Conservation (phyloP, 2,888 invertebrate genomes). For the Thymelicus sylvestris region DNA sequence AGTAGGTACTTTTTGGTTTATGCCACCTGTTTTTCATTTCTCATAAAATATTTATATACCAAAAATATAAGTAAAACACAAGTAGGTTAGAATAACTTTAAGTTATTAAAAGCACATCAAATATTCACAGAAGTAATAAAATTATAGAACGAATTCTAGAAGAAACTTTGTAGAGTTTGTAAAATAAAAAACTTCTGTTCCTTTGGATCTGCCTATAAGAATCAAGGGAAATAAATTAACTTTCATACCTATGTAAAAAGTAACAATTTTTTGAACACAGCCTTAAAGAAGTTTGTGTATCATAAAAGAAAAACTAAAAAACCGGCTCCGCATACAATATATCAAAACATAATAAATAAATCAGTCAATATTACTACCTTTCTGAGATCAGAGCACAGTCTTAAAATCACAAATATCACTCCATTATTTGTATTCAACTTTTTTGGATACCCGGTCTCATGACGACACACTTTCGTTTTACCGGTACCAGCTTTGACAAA, state of each 20-base stretch:
- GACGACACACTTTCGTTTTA: constrained; percentile 39
- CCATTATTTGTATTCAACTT: constrained; percentile 56
- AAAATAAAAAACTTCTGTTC: no score
- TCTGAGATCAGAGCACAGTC: constrained; percentile 62
- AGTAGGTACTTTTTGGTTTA: no score
- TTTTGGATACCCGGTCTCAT: constrained; percentile 42
- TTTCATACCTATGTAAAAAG: constrained; percentile 25
- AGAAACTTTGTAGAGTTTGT: no score
- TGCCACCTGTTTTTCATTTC: no score
- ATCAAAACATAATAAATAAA: constrained; percentile 40
- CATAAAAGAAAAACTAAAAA: constrained; percentile 54
- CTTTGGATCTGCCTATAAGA: no score
- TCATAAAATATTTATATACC: no score
- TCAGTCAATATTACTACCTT: constrained; percentile 52
- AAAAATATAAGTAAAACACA: no score
- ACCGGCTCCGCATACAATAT: constrained; percentile 53
- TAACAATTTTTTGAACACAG: constrained; percentile 50
- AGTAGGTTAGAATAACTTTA: no score
- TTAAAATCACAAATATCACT: constrained; percentile 65
- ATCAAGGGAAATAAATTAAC: no score
- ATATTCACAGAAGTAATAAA: no score
- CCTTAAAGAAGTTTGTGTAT: constrained; percentile 54
- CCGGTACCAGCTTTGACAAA: constrained; percentile 53
- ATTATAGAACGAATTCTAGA: no score
- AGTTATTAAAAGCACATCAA: no score